Evolutionary conservation across 2,113 vertebrate genomes (phyloP).

Genomic region (Colistium nudipinnis): DNA sequence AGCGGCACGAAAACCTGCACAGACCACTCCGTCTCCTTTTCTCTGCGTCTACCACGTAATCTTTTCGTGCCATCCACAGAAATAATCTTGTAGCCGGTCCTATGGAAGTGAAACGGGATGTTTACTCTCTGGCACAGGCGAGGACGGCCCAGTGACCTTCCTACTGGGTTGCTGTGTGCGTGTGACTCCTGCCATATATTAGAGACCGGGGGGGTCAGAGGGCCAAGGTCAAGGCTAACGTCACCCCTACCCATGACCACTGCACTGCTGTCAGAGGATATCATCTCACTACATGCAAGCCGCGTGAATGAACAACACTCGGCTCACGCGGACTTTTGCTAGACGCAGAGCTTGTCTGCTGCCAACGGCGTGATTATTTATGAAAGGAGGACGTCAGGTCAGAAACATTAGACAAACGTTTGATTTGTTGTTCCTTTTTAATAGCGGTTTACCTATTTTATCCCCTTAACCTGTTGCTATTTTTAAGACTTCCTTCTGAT

Average conservation of each 20-base stretch:
- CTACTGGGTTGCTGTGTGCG: conserved; percentile 21
- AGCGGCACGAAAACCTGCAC: conserved; percentile 60
- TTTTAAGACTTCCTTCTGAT: conserved; percentile 44
- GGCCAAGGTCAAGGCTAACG: conserved; percentile 66
- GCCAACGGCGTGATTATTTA: conserved; percentile 23
- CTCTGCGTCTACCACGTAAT: conserved; percentile 5
- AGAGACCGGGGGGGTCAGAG: conserved; percentile 46
- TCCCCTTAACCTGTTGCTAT: conserved; percentile 62
- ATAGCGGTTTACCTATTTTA: conserved; percentile 36
- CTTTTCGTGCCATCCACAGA: background rate
- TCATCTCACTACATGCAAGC: conserved; percentile 55
- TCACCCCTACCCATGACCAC: conserved; percentile 58
- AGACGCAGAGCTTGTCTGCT: conserved; percentile 21
- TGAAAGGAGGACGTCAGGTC: conserved; percentile 26
- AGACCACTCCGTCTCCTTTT: conserved; percentile 28
- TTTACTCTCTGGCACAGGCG: conserved; percentile 8
- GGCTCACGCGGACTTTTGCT: conserved; percentile 29
- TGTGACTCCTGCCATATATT: conserved; percentile 45
- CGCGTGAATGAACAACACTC: conserved; percentile 42
- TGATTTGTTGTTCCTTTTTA: conserved; percentile 39
- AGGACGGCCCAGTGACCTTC: conserved; percentile 30
- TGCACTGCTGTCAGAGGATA: conserved; percentile 67
- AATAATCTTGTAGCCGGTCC: background rate
- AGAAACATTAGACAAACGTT: background rate
- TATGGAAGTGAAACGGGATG: background rate